A percentile compares a stretch with the other conserved stretches of the same genome.
Evolutionary conservation across 1,140 invertebrate species (phyloP).

Genomic region (Apocrypta bakeri): DNA sequence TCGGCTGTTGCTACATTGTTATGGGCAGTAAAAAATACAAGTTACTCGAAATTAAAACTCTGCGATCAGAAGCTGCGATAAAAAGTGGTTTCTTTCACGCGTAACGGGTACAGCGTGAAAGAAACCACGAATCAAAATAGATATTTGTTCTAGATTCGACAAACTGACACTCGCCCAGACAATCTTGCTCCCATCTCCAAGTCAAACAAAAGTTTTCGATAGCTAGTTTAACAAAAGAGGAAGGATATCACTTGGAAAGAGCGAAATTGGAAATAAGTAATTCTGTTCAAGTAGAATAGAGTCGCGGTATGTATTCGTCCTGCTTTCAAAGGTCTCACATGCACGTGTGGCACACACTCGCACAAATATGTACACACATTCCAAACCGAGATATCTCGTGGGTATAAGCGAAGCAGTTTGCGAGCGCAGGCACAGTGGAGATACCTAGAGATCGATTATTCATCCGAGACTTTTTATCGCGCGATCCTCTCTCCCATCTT

Average conservation of each 20-base stretch:
- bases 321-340: conserved; percentile 6
- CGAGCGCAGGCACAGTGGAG: neutral
- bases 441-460: conserved; percentile 39
- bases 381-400: conserved; percentile 10
- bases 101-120: too few species aligned
- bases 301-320: neutral
- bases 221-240: conserved; percentile 4
- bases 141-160: neutral
- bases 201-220: neutral
- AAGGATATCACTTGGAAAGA: neutral
- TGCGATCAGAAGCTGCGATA: too few species aligned
- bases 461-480: conserved; percentile 19
- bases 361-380: neutral
- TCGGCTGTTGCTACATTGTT: too few species aligned
- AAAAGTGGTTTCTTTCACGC: too few species aligned
- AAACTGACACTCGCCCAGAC: neutral
- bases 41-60: too few species aligned
- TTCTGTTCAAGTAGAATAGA: neutral
- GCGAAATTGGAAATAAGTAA: conserved; percentile 18
- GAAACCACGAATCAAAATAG: too few species aligned
- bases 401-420: conserved; percentile 10
- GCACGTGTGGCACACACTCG: too few species aligned
- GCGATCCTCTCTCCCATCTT: neutral
- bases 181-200: neutral
- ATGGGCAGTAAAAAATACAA: too few species aligned